Conservation (phyloP, 2,113 vertebrate genomes). For the Gymnorhina tibicen region DNA sequence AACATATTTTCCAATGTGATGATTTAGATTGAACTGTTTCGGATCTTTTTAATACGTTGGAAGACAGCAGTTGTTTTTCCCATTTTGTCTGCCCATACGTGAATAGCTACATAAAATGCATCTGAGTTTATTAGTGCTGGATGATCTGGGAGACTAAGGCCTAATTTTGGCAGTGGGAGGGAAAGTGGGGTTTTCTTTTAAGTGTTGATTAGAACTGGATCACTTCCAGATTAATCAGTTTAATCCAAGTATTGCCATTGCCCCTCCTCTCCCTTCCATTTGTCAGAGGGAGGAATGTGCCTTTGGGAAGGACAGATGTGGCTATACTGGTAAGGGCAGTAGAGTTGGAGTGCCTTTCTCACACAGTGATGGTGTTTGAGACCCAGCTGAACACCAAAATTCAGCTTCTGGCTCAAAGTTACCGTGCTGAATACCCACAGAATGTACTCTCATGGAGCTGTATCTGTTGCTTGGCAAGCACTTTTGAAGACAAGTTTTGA, state of each 20-base stretch:
- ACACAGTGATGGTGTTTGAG: not conserved
- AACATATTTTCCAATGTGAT: not conserved
- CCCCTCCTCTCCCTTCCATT: not conserved
- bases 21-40: not conserved
- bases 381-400: not conserved
- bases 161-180: not conserved
- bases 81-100: not conserved
- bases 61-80: conserved; percentile 14
- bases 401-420: not conserved
- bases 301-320: not conserved
- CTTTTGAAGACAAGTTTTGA: not conserved
- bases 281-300: not conserved
- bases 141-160: not conserved
- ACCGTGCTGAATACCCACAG: not conserved
- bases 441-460: not conserved
- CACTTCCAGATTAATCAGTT: not conserved
- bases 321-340: not conserved
- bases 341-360: not conserved
- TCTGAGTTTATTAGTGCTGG: not conserved
- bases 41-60: not conserved
- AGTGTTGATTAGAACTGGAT: conserved; percentile 4
- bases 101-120: not conserved
- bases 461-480: not conserved
- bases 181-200: not conserved
- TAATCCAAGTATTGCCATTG: not conserved